Base-by-base conservation (phyloP, 2,888 invertebrate species). In the Idaea straminata region DNA sequence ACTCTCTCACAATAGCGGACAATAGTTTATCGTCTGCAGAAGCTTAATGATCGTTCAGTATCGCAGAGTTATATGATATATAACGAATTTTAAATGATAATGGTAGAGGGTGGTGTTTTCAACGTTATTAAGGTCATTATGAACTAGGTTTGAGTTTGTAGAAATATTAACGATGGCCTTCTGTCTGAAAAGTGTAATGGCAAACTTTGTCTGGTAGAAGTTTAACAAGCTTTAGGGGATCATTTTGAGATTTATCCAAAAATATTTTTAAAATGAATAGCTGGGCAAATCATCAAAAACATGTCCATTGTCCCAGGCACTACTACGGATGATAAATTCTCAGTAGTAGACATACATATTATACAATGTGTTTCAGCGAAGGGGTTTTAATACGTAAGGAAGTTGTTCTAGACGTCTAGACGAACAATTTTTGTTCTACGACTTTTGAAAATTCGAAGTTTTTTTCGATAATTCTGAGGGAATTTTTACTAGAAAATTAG, bases 11-110 rank as follows among this genome's bases (percentile, higher is more conserved):
- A 7, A 7, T 36, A 47, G 47, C 13, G 10, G 7, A 47, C 13
- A 6, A 47, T 47, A 47, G 47, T 47, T 47, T 47, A 7, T 47
- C 47, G 47, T 47, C 47, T 47, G 13, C 13, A 10, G 47, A 47
- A 47, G 47, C 47, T 47, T 59, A 59, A 59, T 59, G 59, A 59
- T 59, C 59, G 16, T 34, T 66, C 63, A 66, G 67, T 66, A 69
- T 70, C 66, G 70, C 66, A 57, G 64, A 65, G 66, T 65, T 61
- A 67, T 67, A 69, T 69, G 66, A 70, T 71, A 68, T 72, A 73
- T 69, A 69, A 69, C 69, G 69, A 69, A 69, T 69, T 69, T 69
- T 69, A 69, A 69, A 69, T 69, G 66, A 62, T 66, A 69, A 69
- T 69, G 69, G 69, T 62, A 66, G 10, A 64, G 59, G 59, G 66